Evolutionary conservation across 92 coral and sea anemone genomes (phyloP).

Genomic region (Umimayanthus chanpuru): DNA sequence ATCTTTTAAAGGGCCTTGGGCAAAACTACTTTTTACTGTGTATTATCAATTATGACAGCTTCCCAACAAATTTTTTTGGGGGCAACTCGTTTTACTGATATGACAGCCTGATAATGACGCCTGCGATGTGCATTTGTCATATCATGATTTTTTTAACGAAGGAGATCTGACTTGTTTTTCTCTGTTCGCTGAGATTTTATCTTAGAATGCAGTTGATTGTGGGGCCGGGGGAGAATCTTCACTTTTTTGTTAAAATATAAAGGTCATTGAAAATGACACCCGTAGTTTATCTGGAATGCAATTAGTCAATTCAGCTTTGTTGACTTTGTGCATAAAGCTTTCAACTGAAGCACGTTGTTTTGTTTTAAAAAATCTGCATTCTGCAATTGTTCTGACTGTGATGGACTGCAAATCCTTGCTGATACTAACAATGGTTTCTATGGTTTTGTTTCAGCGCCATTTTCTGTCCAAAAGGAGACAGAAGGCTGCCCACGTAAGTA

Average conservation of each 20-base stretch:
- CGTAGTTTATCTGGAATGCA: slow-evolving; percentile 18
- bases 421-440: neutral
- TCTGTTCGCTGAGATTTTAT: neutral
- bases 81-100: neutral
- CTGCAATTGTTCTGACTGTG: slow-evolving; percentile 14
- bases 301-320: neutral
- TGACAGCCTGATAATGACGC: neutral
- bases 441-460: slow-evolving; percentile 18
- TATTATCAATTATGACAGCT: no score
- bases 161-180: neutral
- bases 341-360: neutral
- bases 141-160: neutral
- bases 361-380: slow-evolving; percentile 13
- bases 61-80: neutral
- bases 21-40: no score
- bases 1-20: no score
- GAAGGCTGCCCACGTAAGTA: slow-evolving; percentile 25
- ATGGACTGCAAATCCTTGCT: slow-evolving; percentile 1
- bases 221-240: neutral
- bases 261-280: neutral
- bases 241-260: neutral
- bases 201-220: neutral
- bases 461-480: slow-evolving; percentile 13
- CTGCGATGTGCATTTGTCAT: neutral
- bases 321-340: neutral